A percentile compares a stretch with the other conserved stretches of the same genome.
phyloP scores from a whole-genome alignment of 2,797 vertebrate genomes.

The Falco biarmicus region DNA sequence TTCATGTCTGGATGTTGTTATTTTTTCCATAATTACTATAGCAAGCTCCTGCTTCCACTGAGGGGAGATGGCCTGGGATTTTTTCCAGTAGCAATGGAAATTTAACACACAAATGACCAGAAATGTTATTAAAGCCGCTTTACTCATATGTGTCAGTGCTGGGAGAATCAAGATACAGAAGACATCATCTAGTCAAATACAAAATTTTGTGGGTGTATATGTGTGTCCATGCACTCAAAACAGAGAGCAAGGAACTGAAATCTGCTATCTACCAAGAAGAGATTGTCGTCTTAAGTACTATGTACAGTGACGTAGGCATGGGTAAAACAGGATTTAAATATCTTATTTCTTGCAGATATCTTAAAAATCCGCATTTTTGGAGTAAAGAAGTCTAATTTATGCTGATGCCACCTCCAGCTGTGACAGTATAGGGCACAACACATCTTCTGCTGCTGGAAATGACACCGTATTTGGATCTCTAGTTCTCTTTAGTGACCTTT shows the following conservation, averaged over 20 bases:
- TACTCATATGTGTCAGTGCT: background rate
- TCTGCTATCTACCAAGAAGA: background rate
- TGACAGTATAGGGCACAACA: background rate
- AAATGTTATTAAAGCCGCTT: background rate
- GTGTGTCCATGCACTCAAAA: background rate
- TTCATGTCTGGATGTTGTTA: slow-evolving; percentile 57
- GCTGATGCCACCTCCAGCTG: background rate
- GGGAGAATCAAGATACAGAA: background rate
- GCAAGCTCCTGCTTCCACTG: slow-evolving; percentile 31
- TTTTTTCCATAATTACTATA: slow-evolving; percentile 61
- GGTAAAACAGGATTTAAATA: background rate
- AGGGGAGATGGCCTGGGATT: slow-evolving; percentile 34
- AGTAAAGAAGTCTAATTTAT: background rate
- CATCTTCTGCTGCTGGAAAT: background rate
- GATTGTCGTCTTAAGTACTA: background rate
- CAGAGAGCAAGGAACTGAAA: background rate
- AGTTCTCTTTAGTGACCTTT: background rate
- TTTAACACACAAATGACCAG: slow-evolving; percentile 39
- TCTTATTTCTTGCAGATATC: background rate
- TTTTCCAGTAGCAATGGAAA: slow-evolving; percentile 41
- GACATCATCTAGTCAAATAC: background rate
- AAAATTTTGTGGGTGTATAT: background rate
- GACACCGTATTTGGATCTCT: background rate
- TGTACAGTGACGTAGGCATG: background rate
- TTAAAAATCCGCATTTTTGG: background rate